Evolutionary conservation across 1,140 invertebrate genomes (phyloP).

Genomic region (Drosophila jambulina): DNA sequence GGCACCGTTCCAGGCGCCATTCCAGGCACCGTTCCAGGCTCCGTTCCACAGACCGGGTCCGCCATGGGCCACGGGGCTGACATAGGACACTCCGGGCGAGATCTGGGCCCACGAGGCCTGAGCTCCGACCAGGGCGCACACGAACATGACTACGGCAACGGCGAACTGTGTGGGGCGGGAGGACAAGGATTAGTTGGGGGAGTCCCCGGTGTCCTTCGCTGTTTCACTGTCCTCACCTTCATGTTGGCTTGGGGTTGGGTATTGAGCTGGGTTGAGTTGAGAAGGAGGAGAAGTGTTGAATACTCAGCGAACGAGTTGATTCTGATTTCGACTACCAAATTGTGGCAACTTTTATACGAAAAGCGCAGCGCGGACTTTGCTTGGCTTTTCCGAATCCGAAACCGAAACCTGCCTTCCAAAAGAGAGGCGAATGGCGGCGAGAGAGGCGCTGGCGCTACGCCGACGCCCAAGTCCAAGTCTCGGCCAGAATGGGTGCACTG

Average conservation of each 20-base stretch:
- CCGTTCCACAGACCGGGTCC: conserved; percentile 60
- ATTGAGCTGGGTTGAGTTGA: conserved; percentile 61
- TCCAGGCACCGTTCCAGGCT: conserved; percentile 61
- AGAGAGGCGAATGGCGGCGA: conserved; percentile 16
- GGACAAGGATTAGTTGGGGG: conserved; percentile 5
- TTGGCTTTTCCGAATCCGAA: conserved; percentile 35
- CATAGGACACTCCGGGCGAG: conserved; percentile 77
- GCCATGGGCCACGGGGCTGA: conserved; percentile 68
- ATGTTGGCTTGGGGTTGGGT: conserved; percentile 74
- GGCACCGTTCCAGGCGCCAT: conserved; percentile 65
- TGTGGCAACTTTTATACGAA: conserved; percentile 84
- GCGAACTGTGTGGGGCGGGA: conserved; percentile 69
- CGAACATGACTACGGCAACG: conserved; percentile 85
- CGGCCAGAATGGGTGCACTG: conserved; percentile 74
- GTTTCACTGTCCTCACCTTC: conserved; percentile 66
- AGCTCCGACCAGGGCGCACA: conserved; percentile 78
- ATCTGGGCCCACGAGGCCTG: conserved; percentile 73
- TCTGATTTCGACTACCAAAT: conserved; percentile 84
- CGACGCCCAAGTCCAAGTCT: conserved; percentile 62
- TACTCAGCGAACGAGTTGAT: conserved; percentile 84
- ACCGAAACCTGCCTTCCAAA: conserved; percentile 67
- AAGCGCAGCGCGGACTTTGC: conserved; percentile 61
- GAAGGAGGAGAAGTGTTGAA: conserved; percentile 70
- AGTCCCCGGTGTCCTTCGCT: not conserved
- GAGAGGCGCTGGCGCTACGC: conserved; percentile 40